Base-by-base conservation (phyloP, 1,140 invertebrate genomes). In the Diorhabda elongata region DNA sequence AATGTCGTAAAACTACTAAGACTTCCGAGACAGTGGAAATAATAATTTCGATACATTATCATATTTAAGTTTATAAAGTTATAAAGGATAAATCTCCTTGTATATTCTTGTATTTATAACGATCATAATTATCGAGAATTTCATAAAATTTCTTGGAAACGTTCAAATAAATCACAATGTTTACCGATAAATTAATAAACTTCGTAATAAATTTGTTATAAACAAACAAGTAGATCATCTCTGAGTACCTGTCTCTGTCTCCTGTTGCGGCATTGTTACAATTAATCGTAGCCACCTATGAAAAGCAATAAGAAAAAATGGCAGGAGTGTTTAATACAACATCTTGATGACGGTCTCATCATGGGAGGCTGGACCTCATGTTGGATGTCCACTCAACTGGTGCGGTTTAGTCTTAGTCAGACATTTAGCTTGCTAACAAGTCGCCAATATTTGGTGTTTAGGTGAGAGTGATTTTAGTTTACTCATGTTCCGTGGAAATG, bases 361-460 rank as follows among this genome's bases (percentile, higher is more conserved):
- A 56, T 64, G 63, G 63, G 63, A 64, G 63, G 63, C 63, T 64
- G 63, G 63, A 64, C 63, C 7, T 44, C 44, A 45, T 64, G 63
- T 64, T 44, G 43, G 41, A 43, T 64, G 47, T 52, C 47, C 47
- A 52, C 47, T 52, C 47, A 52, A 52, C 63, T 57, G 11, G 44
- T 64, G 45, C 45, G 45, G 63, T 57, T 64, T 64, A 64, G 63
- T 64, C 45, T 64, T 64, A 64, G 63, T 64, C 63, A 64, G 63
- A 45, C 63, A 26, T 44, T 64, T 64, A 64, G 47, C 45, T 41
- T 57, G 63, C 52, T 64, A 64, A 64, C 63, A 64, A 56, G 45
- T 64, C 63, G 63, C 63, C 45, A 64, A 64, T 64, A 64, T 64
- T 64, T 57, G 63, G 63, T 64, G 52, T 42, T 64, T 63, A 64